These are phyloP conservation scores for Drosophila baimaii DNA, from an alignment of 1,140 invertebrate genomes.

Conservation along the genomic window DNA sequence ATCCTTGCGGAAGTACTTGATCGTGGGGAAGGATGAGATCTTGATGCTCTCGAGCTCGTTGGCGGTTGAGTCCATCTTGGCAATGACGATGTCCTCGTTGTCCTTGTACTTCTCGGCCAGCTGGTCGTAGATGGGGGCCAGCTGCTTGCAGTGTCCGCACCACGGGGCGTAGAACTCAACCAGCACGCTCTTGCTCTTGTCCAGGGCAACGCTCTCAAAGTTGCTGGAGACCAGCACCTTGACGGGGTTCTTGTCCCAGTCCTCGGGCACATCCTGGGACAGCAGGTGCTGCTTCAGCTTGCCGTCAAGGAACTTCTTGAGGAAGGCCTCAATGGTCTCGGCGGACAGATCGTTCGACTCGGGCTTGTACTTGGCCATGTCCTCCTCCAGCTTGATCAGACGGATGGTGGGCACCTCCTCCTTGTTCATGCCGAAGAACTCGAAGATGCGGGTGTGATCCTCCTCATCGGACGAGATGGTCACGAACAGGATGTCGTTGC, in stretches of 20 bases:
- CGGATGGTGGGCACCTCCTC: constrained; percentile 96
- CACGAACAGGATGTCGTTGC: constrained; percentile 96
- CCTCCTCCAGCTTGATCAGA: constrained; percentile 97
- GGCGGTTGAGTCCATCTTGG: constrained; percentile 99
- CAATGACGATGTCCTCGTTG: constrained; percentile 94
- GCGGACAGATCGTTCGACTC: constrained; percentile 90
- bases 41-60: constrained; percentile 98
- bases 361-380: constrained; percentile 99
- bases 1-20: constrained; percentile 97
- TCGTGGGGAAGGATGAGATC: constrained; percentile 97
- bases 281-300: constrained; percentile 97
- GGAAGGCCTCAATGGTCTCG: constrained; percentile 93
- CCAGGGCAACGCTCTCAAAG: constrained; percentile 96
- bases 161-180: constrained; percentile 99
- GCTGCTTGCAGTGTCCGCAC: constrained; percentile 98
- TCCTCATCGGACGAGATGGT: constrained; percentile 97
- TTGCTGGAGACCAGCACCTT: constrained; percentile 97
- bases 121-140: constrained; percentile 97
- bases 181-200: constrained; percentile 96
- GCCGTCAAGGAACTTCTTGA: constrained; percentile 94
- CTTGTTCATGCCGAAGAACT: constrained; percentile 99
- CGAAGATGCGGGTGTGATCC: constrained; percentile 98
- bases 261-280: constrained; percentile 96
- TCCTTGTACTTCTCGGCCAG: constrained; percentile 92
- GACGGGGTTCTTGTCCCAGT: constrained; percentile 98